These are phyloP conservation scores for Scotopteryx bipunctaria DNA, from an alignment of 2,888 invertebrate species.

Conservation along the genomic window DNA sequence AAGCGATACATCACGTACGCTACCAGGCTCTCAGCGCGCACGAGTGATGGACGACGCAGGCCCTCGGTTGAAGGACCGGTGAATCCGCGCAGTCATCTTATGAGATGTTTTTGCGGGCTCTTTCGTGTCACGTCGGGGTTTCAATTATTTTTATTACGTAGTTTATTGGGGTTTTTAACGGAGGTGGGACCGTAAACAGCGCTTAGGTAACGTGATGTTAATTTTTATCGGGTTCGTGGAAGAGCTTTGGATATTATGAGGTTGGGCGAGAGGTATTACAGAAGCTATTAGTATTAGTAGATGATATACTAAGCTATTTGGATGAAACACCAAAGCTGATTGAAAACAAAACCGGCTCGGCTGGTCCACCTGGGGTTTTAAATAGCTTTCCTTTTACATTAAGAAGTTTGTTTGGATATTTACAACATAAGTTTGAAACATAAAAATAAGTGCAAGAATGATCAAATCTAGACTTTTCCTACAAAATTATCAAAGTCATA, in stretches of 20 bases:
- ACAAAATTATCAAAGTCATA: no score
- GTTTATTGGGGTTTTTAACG: conserved; percentile 36
- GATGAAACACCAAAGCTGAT: no score
- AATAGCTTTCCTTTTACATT: no score
- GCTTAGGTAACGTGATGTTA: conserved; percentile 19
- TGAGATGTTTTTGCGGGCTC: conserved; percentile 33
- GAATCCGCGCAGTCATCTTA: conserved; percentile 38
- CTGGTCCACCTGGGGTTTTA: no score
- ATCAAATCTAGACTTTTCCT: no score
- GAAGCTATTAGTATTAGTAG: conserved; percentile 1
- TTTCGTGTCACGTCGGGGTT: conserved; percentile 16
- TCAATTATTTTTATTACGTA: conserved; percentile 37
- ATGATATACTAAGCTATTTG: conserved; percentile 1
- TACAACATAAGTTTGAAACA: no score
- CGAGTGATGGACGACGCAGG: conserved; percentile 37
- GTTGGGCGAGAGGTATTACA: background rate
- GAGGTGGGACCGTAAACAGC: conserved; percentile 25
- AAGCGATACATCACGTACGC: conserved; percentile 60
- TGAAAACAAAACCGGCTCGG: no score
- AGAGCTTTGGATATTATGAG: conserved; percentile 9
- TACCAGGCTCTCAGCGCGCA: conserved; percentile 42
- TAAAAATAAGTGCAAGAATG: no score
- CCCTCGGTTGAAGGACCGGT: conserved; percentile 25
- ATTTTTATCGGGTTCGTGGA: conserved; percentile 15
- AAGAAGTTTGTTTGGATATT: no score